Conservation (phyloP, 2,797 vertebrate species). For the Pampus argenteus region DNA sequence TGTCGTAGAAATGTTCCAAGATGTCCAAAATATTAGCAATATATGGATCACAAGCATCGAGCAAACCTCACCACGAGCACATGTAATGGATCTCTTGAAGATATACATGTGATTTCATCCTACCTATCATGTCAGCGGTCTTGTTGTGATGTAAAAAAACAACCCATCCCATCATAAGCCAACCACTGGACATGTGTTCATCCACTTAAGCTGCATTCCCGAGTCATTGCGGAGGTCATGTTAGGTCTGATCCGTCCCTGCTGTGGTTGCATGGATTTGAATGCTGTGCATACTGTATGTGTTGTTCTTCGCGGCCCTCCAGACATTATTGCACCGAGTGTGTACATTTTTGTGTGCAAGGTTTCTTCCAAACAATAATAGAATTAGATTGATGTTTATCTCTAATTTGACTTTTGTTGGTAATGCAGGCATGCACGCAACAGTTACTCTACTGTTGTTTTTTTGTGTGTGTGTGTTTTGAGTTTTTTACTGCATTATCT, state of each 20-base stretch:
- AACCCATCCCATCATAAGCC: constrained; percentile 45
- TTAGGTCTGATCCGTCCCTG: constrained; percentile 34
- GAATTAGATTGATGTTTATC: constrained; percentile 53
- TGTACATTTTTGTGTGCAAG: constrained; percentile 41
- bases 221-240: constrained; percentile 39
- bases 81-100: constrained; percentile 34
- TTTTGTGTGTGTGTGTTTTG: constrained; percentile 33
- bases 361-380: constrained; percentile 50
- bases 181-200: constrained; percentile 27
- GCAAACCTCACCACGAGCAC: constrained; percentile 34
- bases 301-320: constrained; percentile 39
- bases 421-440: constrained; percentile 61
- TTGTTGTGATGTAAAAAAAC: constrained; percentile 21
- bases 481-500: constrained; percentile 43
- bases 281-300: constrained; percentile 32
- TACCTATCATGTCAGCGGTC: constrained; percentile 28
- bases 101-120: constrained; percentile 38
- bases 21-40: constrained; percentile 49
- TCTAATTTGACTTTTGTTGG: constrained; percentile 53
- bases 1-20: constrained; percentile 45
- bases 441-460: constrained; percentile 51
- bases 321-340: constrained; percentile 45
- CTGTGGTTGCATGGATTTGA: constrained; percentile 40
- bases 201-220: constrained; percentile 31
- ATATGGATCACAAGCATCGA: constrained; percentile 20